Evolutionary conservation across 2,797 vertebrate species (phyloP), one percentile per base, ranked within the genome.

Genomic region (Pangasius krempfi): DNA sequence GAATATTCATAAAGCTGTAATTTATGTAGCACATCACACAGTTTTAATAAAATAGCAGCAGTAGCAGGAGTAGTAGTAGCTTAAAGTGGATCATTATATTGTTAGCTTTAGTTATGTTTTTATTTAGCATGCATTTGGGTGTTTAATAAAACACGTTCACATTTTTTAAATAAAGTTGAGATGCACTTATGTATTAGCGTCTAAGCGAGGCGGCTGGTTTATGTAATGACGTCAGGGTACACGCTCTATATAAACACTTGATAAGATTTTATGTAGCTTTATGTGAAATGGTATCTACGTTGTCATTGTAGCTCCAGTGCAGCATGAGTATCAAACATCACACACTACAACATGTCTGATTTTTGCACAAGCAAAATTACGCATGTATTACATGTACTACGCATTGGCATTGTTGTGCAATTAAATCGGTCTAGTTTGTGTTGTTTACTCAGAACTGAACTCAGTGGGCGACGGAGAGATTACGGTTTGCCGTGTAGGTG

Each of bases 371-470:
- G 40, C 0, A 16, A 73, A 73, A 56, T 56, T 18, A 47, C 47
- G 47, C 47, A 9, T 47, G 47, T 0, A 70, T 18, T 8, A 44
- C 18, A 47, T 25, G 14, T 79, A 30, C 33, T 58, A 80, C 20
- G 1, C 9, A 80, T 81, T 60, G 20, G 54, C 56, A 82, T 82
- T 81, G 40, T 66, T 83, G 81, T 66, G 8, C 8, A 47, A 22
- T 50, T 84, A 50, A 12, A 84, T 84, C 27, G 0, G 14, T 30
- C 60, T 47, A 47, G 60, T 30, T 30, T 84, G 56, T 33, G 40
- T 76, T 66, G 83, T 85, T 89, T 87, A 89, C 79, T 89, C 88
- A 89, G 79, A 89, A 84, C 58, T 84, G 68, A 58, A 82, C 54
- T 22, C 22, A 27, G 88, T 86, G 58, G 84, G 85, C 22, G 56